phyloP scores from a whole-genome alignment of 2,113 vertebrate species.

The Colistium nudipinnis region DNA sequence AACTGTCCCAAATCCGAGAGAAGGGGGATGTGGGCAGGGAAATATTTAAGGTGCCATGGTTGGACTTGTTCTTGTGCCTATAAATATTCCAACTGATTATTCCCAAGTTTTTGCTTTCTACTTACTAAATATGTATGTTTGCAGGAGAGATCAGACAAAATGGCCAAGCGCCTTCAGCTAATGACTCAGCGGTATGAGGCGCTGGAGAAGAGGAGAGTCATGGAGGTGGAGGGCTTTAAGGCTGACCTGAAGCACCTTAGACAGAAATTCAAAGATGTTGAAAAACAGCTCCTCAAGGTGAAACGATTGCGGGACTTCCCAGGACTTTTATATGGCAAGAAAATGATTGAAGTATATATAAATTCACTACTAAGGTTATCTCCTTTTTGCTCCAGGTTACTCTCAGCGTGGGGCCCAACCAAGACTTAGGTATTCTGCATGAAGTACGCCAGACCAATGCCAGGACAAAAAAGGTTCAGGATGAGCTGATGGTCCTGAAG shows the following conservation, averaged over 20 bases:
- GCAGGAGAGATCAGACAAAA: slow-evolving; percentile 91
- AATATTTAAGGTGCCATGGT: slow-evolving; percentile 87
- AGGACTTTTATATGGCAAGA: background rate
- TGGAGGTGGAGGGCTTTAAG: slow-evolving; percentile 96
- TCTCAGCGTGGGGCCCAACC: slow-evolving; percentile 84
- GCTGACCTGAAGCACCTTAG: slow-evolving; percentile 89
- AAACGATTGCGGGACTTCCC: background rate
- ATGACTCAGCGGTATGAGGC: slow-evolving; percentile 92
- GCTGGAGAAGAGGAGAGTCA: slow-evolving; percentile 87
- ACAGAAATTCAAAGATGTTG: slow-evolving; percentile 91
- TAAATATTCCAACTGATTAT: background rate
- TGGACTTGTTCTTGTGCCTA: background rate
- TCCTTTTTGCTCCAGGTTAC: slow-evolving; percentile 82
- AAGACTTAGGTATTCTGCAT: slow-evolving; percentile 90
- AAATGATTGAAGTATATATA: background rate
- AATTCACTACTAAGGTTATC: background rate
- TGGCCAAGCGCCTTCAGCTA: slow-evolving; percentile 89
- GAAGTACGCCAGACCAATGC: slow-evolving; percentile 89
- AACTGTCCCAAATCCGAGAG: slow-evolving; percentile 90
- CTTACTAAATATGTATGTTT: background rate
- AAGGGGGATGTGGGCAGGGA: slow-evolving; percentile 87
- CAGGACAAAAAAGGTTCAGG: slow-evolving; percentile 89
- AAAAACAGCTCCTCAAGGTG: slow-evolving; percentile 93
- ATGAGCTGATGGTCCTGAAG: slow-evolving; percentile 89
- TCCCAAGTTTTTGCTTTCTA: background rate